Evolutionary conservation across 1,140 invertebrate genomes (phyloP), one percentile per base, ranked within the genome.

Genomic region (Magallana ariakensis): DNA sequence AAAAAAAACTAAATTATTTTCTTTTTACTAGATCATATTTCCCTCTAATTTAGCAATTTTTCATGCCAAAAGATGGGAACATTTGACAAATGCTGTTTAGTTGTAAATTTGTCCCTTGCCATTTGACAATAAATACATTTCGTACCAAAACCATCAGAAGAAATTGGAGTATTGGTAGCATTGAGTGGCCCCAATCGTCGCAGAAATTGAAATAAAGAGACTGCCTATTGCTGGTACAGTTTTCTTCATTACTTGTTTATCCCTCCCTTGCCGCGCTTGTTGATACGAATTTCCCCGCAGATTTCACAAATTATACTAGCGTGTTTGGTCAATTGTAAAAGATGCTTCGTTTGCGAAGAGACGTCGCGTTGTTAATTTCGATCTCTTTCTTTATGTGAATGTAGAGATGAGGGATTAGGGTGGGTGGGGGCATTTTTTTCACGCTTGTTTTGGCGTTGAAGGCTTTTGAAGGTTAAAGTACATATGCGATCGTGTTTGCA

Each of bases 281-380:
- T 75, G 22, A 75, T 75, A 19, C 7, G 66, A 75, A 75, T 33
- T 26, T 75, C 66, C 33, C 66, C 22, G 11, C 22, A 75, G 13
- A 75, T 46, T 26, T 26, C 22, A 75, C 66, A 75, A 75, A 75
- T 75, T 33, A 33, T 75, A 75, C 33, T 60, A 9, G 66, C 66
- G 66, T 75, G 66, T 75, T 75, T 75, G 66, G 66, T 33, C 66
- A 75, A 75, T 75, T 75, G 33, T 75, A 26, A 26, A 75, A 75
- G 66, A 26, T 33, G 66, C 33, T 75, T 75, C 22, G 26, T 75
- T 75, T 75, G 66, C 66, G 11, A 60, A 75, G 33, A 75, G 66
- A 75, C 10, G 66, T 19, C 22, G 15, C 26, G 13, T 75, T 33
- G 33, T 75, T 26, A 26, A 19, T 26, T 26, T 75, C 26, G 10